Percentiles rank a stretch among this genome's conserved stretches.
These are phyloP conservation scores for Gadus macrocephalus DNA, from an alignment of 2,113 vertebrate species.

Conservation along the genomic window DNA sequence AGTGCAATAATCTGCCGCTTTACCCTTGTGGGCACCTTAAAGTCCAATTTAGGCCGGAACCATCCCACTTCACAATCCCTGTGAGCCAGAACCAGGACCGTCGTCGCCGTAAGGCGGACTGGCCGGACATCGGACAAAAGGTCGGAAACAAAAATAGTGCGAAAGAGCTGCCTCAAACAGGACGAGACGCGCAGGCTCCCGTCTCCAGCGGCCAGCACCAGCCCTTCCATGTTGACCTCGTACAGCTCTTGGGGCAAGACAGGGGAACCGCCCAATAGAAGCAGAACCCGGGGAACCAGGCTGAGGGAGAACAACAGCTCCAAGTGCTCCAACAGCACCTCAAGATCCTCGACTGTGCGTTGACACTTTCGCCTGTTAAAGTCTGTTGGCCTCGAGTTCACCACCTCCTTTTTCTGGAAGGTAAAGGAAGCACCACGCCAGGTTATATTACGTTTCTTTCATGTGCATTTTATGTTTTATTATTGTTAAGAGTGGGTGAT, in stretches of 20 bases:
- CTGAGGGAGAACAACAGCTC: slow-evolving; percentile 85
- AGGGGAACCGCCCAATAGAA: slow-evolving; percentile 84
- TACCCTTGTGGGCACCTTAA: slow-evolving; percentile 80
- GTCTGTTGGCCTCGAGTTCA: slow-evolving; percentile 61
- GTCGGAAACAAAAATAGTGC: slow-evolving; percentile 86
- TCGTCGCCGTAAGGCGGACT: slow-evolving; percentile 76
- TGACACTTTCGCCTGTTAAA: slow-evolving; percentile 75
- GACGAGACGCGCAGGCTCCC: slow-evolving; percentile 72
- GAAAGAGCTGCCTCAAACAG: slow-evolving; percentile 87
- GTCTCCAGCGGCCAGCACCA: slow-evolving; percentile 68
- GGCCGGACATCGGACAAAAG: slow-evolving; percentile 83
- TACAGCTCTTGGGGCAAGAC: slow-evolving; percentile 88
- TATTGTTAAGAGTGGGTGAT: not conserved
- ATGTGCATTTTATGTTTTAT: not conserved
- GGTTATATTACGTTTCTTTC: not conserved
- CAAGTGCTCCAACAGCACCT: slow-evolving; percentile 81
- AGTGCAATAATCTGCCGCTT: slow-evolving; percentile 79
- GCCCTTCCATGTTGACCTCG: slow-evolving; percentile 86
- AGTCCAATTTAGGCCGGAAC: slow-evolving; percentile 91
- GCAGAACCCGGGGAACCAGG: slow-evolving; percentile 84
- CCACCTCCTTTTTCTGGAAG: slow-evolving; percentile 67
- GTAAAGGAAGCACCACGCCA: not conserved
- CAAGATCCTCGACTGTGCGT: slow-evolving; percentile 79
- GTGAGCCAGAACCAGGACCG: slow-evolving; percentile 83
- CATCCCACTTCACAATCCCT: slow-evolving; percentile 85